Evolutionary conservation across 2,797 vertebrate genomes (phyloP), one percentile per base, ranked within the genome.

Genomic region (Trachops cirrhosus): DNA sequence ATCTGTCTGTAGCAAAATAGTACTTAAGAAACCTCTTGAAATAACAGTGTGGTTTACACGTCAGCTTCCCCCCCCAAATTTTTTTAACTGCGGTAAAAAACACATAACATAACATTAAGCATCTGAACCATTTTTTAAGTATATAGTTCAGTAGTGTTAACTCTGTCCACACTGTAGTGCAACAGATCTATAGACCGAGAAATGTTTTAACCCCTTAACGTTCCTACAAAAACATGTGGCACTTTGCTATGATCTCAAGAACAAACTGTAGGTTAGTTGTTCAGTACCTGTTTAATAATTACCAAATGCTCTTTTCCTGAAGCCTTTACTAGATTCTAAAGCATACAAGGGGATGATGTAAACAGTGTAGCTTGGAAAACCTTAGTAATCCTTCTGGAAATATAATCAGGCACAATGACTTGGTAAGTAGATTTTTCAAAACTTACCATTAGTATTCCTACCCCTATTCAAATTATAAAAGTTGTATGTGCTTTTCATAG

Each of bases 41-140:
- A 82, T 78, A 94, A 59, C 14, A 21, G n/a, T 85, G 93, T 48
- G n/a, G 29, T 79, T 91, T 67, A 7, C 68, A 95, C 34, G 82
- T 86, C 77, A 59, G 26, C 15, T 79, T 9, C 41, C 41, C 41
- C 41, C 41, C 41, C 90, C 70, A 79, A 29, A 78, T 10, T 26
- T 59, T 74, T 57, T 48, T 18, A 59, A 86, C 26, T 75, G 37
- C 75, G 24, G 54, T 71, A 54, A 46, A 82, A 82, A 54, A 16
- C 32, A 46, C 54, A 26, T 59, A 37, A 24, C 37, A 59, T 59
- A 57, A 54, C 22, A 52, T 84, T 59, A 64, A 12, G 14, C 19
- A 29, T 77, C 32, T n/a, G 87, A 83, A 44, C 21, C n/a, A 37
- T 71, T 92, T 92, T 95, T 70, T 22, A 92, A 94, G 68, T 70